Conservation (phyloP, 2,888 invertebrate genomes). For the Eulithis testata region DNA sequence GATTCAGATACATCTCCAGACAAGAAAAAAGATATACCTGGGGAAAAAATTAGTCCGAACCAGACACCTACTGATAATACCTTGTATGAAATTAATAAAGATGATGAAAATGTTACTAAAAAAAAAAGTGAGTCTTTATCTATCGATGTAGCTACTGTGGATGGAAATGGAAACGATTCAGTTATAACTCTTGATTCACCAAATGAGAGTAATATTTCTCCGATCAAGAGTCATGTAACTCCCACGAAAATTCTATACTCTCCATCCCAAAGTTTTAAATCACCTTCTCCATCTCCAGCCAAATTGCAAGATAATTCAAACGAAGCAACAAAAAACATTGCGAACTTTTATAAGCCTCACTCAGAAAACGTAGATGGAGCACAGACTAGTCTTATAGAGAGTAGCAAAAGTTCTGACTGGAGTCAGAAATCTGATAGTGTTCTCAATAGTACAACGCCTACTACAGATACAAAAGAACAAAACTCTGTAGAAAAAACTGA, state of each 20-base stretch:
- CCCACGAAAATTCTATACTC: conserved; percentile 10
- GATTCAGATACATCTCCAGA: conserved; percentile 33
- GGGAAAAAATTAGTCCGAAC: conserved; percentile 8
- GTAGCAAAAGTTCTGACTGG: conserved; percentile 3
- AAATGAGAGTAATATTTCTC: conserved; percentile 9
- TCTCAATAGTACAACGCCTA: conserved; percentile 8
- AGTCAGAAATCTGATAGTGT: conserved; percentile 10
- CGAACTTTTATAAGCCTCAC: conserved; percentile 68
- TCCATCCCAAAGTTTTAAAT: conserved; percentile 8
- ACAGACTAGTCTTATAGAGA: not conserved
- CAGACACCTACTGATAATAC: conserved; percentile 7
- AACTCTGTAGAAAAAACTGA: conserved; percentile 19
- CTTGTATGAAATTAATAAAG: conserved; percentile 3
- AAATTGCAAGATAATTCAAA: conserved; percentile 7
- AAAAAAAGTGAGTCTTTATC: conserved; percentile 1
- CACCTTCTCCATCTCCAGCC: conserved; percentile 3
- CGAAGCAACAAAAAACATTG: conserved; percentile 44
- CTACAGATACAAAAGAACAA: conserved; percentile 7
- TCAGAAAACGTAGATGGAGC: conserved; percentile 29
- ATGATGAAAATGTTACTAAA: not conserved
- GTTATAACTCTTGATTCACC: conserved; percentile 5
- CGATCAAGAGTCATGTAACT: conserved; percentile 6
- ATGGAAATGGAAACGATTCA: conserved; percentile 2
- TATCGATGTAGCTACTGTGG: not conserved
- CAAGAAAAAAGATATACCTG: conserved; percentile 15